A percentile compares a stretch with the other conserved stretches of the same genome.
phyloP scores from a whole-genome alignment of 2,797 vertebrate genomes.

The Sitta carolinensis region DNA sequence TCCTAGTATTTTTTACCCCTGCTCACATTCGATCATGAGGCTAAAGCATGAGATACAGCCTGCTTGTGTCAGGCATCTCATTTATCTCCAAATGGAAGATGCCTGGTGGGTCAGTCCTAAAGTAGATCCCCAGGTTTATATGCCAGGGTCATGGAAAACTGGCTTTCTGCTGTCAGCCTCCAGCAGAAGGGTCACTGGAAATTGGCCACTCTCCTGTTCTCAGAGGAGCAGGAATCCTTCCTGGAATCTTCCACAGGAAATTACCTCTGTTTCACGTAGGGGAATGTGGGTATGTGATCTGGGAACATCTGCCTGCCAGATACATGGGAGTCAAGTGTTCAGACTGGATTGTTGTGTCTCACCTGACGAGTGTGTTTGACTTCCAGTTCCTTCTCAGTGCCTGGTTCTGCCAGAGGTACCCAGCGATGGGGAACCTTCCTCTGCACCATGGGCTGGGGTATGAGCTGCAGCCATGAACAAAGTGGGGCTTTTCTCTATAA shows the following conservation, averaged over 20 bases:
- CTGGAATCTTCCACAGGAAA: rapidly evolving
- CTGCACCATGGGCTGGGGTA: background rate
- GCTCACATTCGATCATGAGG: background rate
- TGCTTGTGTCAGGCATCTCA: background rate
- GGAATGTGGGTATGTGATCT: rapidly evolving
- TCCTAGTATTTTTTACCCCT: background rate
- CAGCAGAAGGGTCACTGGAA: background rate
- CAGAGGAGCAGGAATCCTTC: background rate
- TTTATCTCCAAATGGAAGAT: background rate
- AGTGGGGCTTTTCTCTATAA: background rate
- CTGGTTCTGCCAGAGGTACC: background rate
- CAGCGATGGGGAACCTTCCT: background rate
- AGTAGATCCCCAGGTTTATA: background rate
- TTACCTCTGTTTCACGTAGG: rapidly evolving
- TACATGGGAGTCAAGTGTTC: background rate
- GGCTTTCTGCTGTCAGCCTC: background rate
- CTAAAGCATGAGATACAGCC: background rate
- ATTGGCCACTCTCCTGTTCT: background rate
- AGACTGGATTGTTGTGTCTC: background rate
- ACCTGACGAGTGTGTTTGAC: background rate
- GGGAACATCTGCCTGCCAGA: rapidly evolving
- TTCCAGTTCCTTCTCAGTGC: background rate
- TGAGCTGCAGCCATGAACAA: background rate
- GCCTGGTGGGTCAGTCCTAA: background rate
- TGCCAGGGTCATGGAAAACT: background rate